Evolutionary conservation across 2,113 vertebrate species (phyloP).

Genomic region (Empidonax alnorum): DNA sequence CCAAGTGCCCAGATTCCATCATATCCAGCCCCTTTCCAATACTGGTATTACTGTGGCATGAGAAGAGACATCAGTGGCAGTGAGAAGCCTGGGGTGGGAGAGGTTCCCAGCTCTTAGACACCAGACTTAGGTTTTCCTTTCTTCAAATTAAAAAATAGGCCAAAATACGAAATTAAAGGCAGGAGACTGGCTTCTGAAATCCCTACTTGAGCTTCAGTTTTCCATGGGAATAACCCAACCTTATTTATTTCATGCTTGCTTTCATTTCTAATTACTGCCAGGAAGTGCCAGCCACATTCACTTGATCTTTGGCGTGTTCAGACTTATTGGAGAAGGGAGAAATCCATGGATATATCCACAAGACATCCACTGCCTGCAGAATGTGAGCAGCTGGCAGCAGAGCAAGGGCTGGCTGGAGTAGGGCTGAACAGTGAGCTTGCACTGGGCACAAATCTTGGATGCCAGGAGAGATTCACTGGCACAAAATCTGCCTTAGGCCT

Average conservation of each 20-base stretch:
- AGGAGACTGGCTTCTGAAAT: not conserved
- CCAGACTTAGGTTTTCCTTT: not conserved
- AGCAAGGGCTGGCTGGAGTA: not conserved
- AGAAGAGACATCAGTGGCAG: not conserved
- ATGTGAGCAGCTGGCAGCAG: not conserved
- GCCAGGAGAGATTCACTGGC: not conserved
- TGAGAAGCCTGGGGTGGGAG: not conserved
- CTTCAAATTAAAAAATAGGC: not conserved
- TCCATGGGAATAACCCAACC: not conserved
- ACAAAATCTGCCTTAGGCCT: not conserved
- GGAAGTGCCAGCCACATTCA: not conserved
- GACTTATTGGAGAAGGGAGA: not conserved
- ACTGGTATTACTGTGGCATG: not conserved
- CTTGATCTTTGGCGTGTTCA: not conserved
- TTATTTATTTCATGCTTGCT: slow-evolving; percentile 7
- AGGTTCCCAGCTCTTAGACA: not conserved
- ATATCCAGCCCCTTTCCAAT: not conserved
- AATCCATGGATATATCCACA: not conserved
- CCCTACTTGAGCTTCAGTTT: not conserved
- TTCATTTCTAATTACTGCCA: slow-evolving; percentile 11
- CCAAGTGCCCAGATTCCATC: not conserved
- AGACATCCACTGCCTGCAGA: not conserved
- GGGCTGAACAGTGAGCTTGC: not conserved
- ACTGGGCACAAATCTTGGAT: not conserved
- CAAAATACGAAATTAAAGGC: not conserved